Base-by-base conservation (phyloP, 2,888 invertebrate species). In the Miltochrista miniata region DNA sequence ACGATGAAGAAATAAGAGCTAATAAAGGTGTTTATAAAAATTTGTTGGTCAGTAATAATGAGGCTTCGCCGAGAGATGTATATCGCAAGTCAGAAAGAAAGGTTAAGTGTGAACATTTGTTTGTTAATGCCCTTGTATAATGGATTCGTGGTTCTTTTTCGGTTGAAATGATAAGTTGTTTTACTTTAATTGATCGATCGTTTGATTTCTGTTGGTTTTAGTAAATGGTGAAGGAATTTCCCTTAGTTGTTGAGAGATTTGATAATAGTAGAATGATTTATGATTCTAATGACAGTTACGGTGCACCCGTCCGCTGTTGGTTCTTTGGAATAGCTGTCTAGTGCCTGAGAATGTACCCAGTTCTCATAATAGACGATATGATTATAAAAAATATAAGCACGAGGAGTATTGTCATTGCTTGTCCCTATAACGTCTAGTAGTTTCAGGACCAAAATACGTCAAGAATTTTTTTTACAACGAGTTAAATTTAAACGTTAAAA, bases 81-180 rank as follows among this genome's bases (percentile, higher is more conserved):
- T 87, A 88, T 88, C 88, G 74, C 74, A 71, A 74, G 75, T 68
- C 75, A 74, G 77, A 85, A 86, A 88, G 87, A 87, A 87, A 90
- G 88, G 90, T 90, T 89, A 89, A 90, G 89, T 90, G 90, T 90
- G 87, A 90, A 90, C 90, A 90, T 90, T 90, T 90, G 90, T 90
- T 90, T 87, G 89, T 89, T 87, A 89, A 90, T 88, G 87, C 82
- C 79, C 81, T 81, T 79, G 81, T 86, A 79, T 90, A 89, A 88
- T 88, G 89, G 83, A 85, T 87, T 85, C 81, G 78, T 80, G 81
- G 68, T 68, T 70, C 61, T 75, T 83, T 87, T 87, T 83, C 71
- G 75, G 72, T 76, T 67, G 64, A 74, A 74, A 81, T 86, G 87
- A 87, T 85, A 85, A 85, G 85, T 87, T 84, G 85, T 82, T 85